phyloP scores from a whole-genome alignment of 2,888 invertebrate genomes.

The Drosophila mercatorum region DNA sequence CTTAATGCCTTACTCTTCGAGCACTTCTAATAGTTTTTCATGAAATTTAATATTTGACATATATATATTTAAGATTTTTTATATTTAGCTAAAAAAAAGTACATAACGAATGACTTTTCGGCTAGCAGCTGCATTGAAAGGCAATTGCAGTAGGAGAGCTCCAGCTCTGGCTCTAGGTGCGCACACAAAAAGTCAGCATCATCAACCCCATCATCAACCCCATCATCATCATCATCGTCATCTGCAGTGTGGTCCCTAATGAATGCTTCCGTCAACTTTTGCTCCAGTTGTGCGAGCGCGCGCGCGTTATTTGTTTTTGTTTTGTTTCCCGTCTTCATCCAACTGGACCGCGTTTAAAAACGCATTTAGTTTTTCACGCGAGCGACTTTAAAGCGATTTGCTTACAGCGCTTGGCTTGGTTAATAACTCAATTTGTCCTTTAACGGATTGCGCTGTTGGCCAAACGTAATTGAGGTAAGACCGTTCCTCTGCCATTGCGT shows the following conservation, averaged over 20 bases:
- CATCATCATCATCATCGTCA: conserved; percentile 22
- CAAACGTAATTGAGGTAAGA: conserved; percentile 45
- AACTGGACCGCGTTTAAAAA: conserved; percentile 51
- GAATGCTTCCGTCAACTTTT: conserved; percentile 50
- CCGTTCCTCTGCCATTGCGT: conserved; percentile 30
- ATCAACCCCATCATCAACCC: not conserved
- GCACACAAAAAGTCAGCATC: conserved; percentile 46
- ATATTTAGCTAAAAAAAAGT: no score
- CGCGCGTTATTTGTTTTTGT: not conserved
- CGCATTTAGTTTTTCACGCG: conserved; percentile 50
- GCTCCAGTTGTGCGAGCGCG: conserved; percentile 34
- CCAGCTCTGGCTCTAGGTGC: conserved; percentile 34
- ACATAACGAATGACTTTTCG: conserved; percentile 50
- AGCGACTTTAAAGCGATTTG: conserved; percentile 30
- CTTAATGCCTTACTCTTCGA: not conserved
- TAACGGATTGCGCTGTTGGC: conserved; percentile 37
- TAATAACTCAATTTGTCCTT: conserved; percentile 60
- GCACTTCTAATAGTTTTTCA: not conserved
- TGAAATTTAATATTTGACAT: no score
- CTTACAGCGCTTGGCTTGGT: conserved; percentile 2
- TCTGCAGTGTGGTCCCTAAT: conserved; percentile 53
- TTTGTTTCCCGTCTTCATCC: not conserved
- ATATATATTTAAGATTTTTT: no score
- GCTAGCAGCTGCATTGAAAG: conserved; percentile 50
- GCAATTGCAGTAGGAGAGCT: conserved; percentile 17